Base-by-base conservation (phyloP, 1,140 invertebrate genomes). In the Batillaria attramentaria region DNA sequence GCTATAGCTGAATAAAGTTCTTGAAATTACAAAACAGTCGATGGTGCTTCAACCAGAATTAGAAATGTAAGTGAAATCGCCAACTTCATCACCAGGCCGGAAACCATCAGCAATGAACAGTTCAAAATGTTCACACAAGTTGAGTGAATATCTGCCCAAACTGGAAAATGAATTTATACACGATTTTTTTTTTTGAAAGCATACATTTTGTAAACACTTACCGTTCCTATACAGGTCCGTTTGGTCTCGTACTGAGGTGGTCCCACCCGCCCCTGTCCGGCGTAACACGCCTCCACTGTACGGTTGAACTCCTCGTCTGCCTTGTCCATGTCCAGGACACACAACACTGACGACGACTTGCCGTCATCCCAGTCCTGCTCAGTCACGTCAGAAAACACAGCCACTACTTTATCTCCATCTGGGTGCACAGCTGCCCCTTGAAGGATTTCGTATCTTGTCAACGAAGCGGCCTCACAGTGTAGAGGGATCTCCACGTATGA, bases 401-500 rank as follows among this genome's bases (percentile, higher is more conserved):
- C 97, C 91, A 96, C 99, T 0, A 99, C 92, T 20, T 98, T 96
- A 89, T 97, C 96, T 88, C 98, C 96, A 87, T 97, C 96, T 96
- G 95, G 89, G 96, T 97, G n/a, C 96, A 97, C 31, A 98, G 95
- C 98, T 0, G 96, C 97, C 1, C 97, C 96, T 88, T 98, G 96
- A 6, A 97, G 95, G 6, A 99, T 91, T 91, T 98, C 97, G 87
- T 97, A 98, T 89, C 66, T 94, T 94, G 72, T 87, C 35, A 94
- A 94, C 46, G 94, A 94, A 62, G 93, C 93, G 84, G 94, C 93
- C 41, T 95, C 95, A 91, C 98, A 99, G 79, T 98, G 96, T 86
- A 99, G 94, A 2, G 98, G 97, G 80, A 99, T 97, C 92, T 99
- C 98, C 24, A 97, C 98, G 89, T 99, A 99, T 0, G 98, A 99